phyloP scores from a whole-genome alignment of 23 tunicate species.

The Phallusia fumigata region DNA sequence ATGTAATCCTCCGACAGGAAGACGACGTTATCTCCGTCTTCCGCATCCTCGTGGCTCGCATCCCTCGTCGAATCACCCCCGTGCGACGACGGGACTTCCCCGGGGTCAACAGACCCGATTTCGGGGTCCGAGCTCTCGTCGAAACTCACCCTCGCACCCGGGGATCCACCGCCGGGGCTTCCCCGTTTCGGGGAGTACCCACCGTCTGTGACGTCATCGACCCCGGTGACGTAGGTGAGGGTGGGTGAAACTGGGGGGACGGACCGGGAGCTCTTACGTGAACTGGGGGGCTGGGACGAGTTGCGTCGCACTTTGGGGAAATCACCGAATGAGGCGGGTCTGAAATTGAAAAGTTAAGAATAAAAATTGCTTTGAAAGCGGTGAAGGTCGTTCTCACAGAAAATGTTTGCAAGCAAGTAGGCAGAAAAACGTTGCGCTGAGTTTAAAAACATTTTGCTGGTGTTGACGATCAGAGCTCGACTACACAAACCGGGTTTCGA shows the following conservation, averaged over 20 bases:
- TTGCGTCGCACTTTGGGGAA: conserved; percentile 16
- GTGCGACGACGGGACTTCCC: conserved; percentile 26
- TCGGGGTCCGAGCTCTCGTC: conserved; percentile 44
- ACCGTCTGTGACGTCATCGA: conserved; percentile 26
- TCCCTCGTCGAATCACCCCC: background rate
- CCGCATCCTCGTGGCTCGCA: conserved; percentile 6
- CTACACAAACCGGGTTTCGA: too few relatives aligned
- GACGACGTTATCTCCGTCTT: conserved; percentile 31
- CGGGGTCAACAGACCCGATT: background rate
- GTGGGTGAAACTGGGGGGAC: conserved; percentile 43
- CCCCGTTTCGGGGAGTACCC: conserved; percentile 7
- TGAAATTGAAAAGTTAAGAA: too few relatives aligned
- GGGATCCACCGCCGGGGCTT: conserved; percentile 8
- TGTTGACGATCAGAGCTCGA: too few relatives aligned
- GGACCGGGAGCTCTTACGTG: conserved; percentile 13
- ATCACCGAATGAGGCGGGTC: conserved; percentile 39
- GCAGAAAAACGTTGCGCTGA: too few relatives aligned
- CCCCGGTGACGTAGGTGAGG: conserved; percentile 37
- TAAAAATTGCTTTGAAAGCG: too few relatives aligned
- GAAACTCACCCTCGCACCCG: conserved; percentile 17
- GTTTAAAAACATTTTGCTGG: too few relatives aligned
- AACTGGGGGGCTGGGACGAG: conserved; percentile 28
- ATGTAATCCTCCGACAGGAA: conserved; percentile 52
- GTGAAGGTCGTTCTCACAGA: too few relatives aligned
- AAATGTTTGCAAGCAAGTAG: too few relatives aligned